A percentile compares a stretch with the other conserved stretches of the same genome.
These are phyloP conservation scores for Mus musculus DNA, from an alignment of 2,113 vertebrate genomes.

Conservation along the genomic window GRCm39 chr6:25897001-25897500, in stretches of 20 bases:
- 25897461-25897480: neutral
- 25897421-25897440: neutral
- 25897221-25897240: neutral
- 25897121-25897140: neutral
- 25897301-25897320: neutral
- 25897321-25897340: neutral
- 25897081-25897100: neutral
- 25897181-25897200: neutral
- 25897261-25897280: neutral
- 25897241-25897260: neutral
- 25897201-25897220: neutral
- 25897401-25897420: neutral
- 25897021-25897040: too few relatives aligned
- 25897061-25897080: neutral
- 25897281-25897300: neutral
- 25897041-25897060: too few relatives aligned
- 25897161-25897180: neutral
- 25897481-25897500: neutral
- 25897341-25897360: neutral
- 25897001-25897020: too few relatives aligned
- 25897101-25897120: neutral
- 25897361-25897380: neutral
- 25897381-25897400: neutral
- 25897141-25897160: constrained; percentile 1
- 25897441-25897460: neutral